Base-by-base conservation (phyloP, 2,888 invertebrate genomes). In the Nephrocerus scutellatus region DNA sequence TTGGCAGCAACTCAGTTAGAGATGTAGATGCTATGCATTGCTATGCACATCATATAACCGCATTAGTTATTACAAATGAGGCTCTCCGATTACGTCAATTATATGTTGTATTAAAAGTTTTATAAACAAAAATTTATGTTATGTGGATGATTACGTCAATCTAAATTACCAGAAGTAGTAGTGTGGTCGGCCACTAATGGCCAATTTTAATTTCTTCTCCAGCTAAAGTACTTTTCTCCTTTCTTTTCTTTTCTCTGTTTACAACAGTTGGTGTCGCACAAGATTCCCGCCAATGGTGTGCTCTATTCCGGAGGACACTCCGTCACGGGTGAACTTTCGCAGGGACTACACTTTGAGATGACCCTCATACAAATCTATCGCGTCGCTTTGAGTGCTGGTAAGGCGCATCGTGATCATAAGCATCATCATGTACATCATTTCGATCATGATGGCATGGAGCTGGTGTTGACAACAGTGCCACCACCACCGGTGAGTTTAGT, bases 401-500 rank as follows among this genome's bases (percentile, higher is more conserved):
- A 88, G 64, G 87, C 87, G 1, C 87, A 88, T 68, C 82, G 80
- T 48, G 85, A 87, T 57, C 87, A 88, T 66, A 88, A 87, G 57
- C 88, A 88, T 57, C 88, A 88, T 59, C 87, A 88, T 65, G 86
- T 78, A 0, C 85, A 86, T 60, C 82, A 82, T 54, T 84, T 80
- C 57, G 82, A 79, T 54, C 83, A 84, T 57, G 79, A 84, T 47
- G 84, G 84, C 1, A 76, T 76, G 8, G 72, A 77, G 3, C 67
- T 79, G 7, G 72, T 79, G 1, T 75, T 79, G 28, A 71, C 76
- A 1, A 72, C 72, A 1, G 68, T 72, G 2, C 72, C 76, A 0
- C 72, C 79, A 1, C 58, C 59, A 21, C 43, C 51, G 44, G 67
- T 66, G 46, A 52, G 56, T 50, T 13, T 16, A n/a, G 8, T 31